phyloP scores from a whole-genome alignment of 2,113 vertebrate species.

The Lonchura striata region DNA sequence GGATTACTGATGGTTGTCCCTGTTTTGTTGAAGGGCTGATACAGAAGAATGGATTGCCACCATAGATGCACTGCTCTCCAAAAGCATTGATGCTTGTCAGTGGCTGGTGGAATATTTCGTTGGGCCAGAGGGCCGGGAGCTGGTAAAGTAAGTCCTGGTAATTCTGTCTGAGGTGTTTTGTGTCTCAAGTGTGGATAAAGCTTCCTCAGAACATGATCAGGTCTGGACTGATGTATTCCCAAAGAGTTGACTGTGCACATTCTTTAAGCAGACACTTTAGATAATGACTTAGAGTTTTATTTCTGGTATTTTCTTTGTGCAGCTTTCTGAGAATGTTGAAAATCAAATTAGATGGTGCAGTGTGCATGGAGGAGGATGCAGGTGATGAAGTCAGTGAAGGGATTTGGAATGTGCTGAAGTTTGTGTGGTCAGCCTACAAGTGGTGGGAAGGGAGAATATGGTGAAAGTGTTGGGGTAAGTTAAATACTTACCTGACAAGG shows the following conservation, averaged over 20 bases:
- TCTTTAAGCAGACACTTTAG: neutral
- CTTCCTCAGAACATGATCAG: neutral
- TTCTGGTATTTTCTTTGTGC: neutral
- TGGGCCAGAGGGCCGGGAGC: constrained; percentile 89
- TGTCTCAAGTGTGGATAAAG: neutral
- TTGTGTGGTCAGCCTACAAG: neutral
- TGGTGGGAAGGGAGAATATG: neutral
- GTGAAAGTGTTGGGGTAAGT: neutral
- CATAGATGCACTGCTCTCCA: constrained; percentile 92
- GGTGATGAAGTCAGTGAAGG: neutral
- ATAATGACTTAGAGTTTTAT: neutral
- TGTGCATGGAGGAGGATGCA: neutral
- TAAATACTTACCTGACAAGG: neutral
- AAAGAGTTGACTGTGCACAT: neutral
- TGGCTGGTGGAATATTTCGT: constrained; percentile 96
- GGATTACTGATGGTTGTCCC: neutral
- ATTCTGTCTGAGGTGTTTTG: neutral
- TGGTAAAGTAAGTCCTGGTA: constrained; percentile 85
- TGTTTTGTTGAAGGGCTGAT: constrained; percentile 82
- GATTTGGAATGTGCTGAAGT: neutral
- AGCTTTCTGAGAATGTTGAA: neutral
- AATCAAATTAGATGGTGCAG: neutral
- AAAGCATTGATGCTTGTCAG: constrained; percentile 93
- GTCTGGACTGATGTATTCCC: neutral
- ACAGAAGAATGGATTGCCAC: constrained; percentile 98